phyloP scores from a whole-genome alignment of 2,113 vertebrate genomes.

The Xiphorhynchus elegans region DNA sequence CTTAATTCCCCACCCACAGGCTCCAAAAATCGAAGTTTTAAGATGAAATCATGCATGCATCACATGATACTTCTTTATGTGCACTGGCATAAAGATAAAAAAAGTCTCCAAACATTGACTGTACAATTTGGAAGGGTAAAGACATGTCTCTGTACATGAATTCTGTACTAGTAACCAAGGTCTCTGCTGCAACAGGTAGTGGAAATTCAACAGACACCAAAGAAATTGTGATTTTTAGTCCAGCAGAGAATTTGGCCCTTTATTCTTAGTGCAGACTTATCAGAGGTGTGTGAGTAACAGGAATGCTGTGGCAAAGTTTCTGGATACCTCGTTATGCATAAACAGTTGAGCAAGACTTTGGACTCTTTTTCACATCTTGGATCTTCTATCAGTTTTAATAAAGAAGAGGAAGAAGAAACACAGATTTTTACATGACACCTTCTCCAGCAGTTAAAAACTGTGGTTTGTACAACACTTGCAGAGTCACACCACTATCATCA shows the following conservation, averaged over 20 bases:
- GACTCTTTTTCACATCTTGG: slow-evolving; percentile 1
- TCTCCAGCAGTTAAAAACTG: slow-evolving; percentile 13
- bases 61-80: background rate
- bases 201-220: background rate
- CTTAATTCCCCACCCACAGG: background rate
- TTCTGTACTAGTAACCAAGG: background rate
- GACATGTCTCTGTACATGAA: background rate
- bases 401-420: background rate
- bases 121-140: background rate
- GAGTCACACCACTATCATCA: background rate
- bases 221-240: background rate
- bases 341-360: slow-evolving; percentile 20
- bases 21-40: background rate
- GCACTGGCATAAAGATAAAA: background rate
- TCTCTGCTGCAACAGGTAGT: background rate
- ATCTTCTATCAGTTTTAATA: background rate
- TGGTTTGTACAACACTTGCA: background rate
- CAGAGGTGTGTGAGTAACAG: background rate
- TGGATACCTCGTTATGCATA: background rate
- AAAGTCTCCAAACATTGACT: background rate
- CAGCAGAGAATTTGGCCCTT: background rate
- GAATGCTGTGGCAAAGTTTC: background rate
- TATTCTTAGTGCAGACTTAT: background rate
- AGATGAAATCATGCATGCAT: background rate
- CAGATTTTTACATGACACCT: slow-evolving; percentile 18